These are phyloP conservation scores for Hepsetus odoe DNA, from an alignment of 2,113 vertebrate genomes.

Conservation along the genomic window DNA sequence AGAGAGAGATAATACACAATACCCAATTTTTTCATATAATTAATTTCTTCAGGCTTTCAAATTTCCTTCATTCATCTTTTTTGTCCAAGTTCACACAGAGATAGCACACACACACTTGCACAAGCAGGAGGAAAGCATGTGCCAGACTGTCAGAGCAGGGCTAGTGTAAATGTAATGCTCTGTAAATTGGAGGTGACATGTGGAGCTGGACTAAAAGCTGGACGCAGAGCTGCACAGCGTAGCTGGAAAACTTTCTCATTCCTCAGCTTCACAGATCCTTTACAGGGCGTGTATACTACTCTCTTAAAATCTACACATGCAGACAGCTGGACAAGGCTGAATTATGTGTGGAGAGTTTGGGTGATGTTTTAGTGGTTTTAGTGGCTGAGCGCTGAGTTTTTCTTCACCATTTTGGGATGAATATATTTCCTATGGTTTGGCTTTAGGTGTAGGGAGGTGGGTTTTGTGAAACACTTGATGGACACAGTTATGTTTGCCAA, in stretches of 20 bases:
- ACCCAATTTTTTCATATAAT: neutral
- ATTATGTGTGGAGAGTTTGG: neutral
- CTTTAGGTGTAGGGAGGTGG: neutral
- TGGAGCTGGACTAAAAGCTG: neutral
- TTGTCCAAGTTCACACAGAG: no score
- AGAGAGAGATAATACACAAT: no score
- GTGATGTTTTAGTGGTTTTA: neutral
- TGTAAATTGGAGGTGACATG: slow-evolving; percentile 25
- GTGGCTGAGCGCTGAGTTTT: neutral
- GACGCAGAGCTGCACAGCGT: neutral
- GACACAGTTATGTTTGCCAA: neutral
- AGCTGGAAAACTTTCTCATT: neutral
- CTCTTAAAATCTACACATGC: neutral
- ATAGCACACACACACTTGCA: slow-evolving; percentile 8
- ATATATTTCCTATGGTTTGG: neutral
- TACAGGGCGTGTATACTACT: neutral
- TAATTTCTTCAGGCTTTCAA: neutral
- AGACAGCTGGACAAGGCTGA: neutral
- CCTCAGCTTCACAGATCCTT: neutral
- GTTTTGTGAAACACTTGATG: neutral
- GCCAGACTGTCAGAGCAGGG: slow-evolving; percentile 6
- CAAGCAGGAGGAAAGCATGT: slow-evolving; percentile 7
- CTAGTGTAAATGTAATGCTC: slow-evolving; percentile 12
- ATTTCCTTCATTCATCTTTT: neutral
- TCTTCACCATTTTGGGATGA: neutral